These are phyloP conservation scores for Aphelenchoides besseyi DNA, from an alignment of 1,140 invertebrate genomes.

Conservation along the genomic window DNA sequence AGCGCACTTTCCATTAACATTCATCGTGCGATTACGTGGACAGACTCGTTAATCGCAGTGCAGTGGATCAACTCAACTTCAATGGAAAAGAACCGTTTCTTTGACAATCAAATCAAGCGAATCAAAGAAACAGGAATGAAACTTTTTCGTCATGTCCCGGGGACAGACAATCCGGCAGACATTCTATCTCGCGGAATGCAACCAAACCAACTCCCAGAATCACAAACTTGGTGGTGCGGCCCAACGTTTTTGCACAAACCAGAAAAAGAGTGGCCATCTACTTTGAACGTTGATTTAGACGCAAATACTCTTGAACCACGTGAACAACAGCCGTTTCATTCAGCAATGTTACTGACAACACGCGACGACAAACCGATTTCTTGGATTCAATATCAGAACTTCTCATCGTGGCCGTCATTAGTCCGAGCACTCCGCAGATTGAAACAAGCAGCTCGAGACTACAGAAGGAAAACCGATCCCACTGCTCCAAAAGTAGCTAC, in stretches of 20 bases:
- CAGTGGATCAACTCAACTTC: slow-evolving; percentile 3
- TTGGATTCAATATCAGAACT: not conserved
- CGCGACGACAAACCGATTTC: not conserved
- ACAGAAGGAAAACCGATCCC: not conserved
- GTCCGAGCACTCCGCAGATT: slow-evolving; percentile 1
- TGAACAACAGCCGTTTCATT: not conserved
- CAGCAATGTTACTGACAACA: not conserved
- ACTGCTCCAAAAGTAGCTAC: not conserved
- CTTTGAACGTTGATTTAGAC: not conserved
- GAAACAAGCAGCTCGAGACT: not conserved
- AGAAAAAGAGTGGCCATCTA: not conserved
- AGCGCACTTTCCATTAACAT: not conserved
- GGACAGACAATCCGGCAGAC: slow-evolving; percentile 28
- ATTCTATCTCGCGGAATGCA: slow-evolving; percentile 7
- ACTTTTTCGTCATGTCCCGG: slow-evolving; percentile 26
- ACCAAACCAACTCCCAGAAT: slow-evolving; percentile 20
- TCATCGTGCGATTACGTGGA: slow-evolving; percentile 1
- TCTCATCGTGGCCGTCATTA: not conserved
- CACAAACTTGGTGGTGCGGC: slow-evolving; percentile 26
- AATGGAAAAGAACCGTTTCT: not conserved
- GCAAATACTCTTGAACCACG: not conserved
- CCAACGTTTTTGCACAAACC: slow-evolving; percentile 9
- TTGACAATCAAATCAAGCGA: slow-evolving; percentile 11
- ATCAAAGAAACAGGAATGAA: not conserved
- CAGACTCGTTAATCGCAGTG: slow-evolving; percentile 16